Conservation (phyloP, 2,797 vertebrate species). For the Caiman crocodilus region DNA sequence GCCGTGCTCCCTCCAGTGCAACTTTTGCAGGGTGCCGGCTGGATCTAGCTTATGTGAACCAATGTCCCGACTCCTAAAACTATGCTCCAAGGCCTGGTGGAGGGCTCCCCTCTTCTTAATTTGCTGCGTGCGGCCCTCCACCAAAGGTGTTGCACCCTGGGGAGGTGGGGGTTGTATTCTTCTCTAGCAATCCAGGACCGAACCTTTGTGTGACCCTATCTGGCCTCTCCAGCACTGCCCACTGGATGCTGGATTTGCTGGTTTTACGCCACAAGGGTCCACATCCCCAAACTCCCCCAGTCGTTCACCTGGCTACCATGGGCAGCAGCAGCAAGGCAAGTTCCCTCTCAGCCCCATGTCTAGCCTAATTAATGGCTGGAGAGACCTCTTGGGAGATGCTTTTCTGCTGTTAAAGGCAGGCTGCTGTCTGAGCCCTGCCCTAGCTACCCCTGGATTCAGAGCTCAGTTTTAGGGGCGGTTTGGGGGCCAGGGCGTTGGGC, state of each 20-base stretch:
- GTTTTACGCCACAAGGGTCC: too few relatives aligned
- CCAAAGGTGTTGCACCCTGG: not conserved
- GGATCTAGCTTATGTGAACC: not conserved
- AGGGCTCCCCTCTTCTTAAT: not conserved
- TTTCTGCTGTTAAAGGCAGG: not conserved
- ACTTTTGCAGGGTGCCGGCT: too few relatives aligned
- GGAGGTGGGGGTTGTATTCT: not conserved
- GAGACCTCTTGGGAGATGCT: too few relatives aligned
- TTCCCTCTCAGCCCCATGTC: too few relatives aligned
- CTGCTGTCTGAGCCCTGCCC: not conserved
- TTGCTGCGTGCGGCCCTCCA: not conserved
- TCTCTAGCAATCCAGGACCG: too few relatives aligned
- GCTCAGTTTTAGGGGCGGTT: fast-evolving
- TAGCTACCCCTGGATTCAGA: not conserved
- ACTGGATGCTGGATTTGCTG: too few relatives aligned
- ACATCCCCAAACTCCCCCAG: too few relatives aligned
- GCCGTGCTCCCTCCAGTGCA: not conserved
- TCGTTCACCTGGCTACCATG: too few relatives aligned
- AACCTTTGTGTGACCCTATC: too few relatives aligned
- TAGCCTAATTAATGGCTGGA: too few relatives aligned
- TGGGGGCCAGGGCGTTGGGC: fast-evolving
- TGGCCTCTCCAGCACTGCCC: too few relatives aligned
- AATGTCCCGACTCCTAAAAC: not conserved
- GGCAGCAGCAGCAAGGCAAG: too few relatives aligned
- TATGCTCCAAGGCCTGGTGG: not conserved